Percentiles rank a stretch among this genome's conserved stretches.
These are phyloP conservation scores for Horisme vitalbata DNA, from an alignment of 2,888 invertebrate species.

Conservation along the genomic window DNA sequence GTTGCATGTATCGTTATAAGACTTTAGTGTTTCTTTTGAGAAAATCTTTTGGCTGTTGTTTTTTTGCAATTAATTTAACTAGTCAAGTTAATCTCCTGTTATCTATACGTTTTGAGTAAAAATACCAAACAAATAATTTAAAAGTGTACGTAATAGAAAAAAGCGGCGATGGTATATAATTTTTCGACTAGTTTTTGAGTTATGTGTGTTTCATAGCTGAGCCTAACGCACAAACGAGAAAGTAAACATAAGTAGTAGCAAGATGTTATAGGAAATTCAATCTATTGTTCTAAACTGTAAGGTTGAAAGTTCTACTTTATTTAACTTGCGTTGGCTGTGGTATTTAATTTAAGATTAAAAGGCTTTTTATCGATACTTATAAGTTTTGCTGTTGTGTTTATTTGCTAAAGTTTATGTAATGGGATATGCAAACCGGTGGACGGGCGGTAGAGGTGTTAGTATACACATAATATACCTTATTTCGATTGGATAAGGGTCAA, in stretches of 20 bases:
- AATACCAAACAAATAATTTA: slow-evolving; percentile 3
- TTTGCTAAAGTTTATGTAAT: background rate
- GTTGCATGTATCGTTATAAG: too few species aligned
- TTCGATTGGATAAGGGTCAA: too few species aligned
- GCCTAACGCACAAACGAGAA: slow-evolving; percentile 1
- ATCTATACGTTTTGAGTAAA: slow-evolving; percentile 2
- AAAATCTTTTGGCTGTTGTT: slow-evolving; percentile 9
- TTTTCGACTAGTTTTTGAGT: background rate
- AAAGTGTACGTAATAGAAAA: too few species aligned
- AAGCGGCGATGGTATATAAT: background rate
- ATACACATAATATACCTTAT: background rate
- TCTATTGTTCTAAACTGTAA: background rate
- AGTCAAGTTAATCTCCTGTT: slow-evolving; percentile 14
- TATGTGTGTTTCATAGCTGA: too few species aligned
- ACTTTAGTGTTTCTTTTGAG: background rate
- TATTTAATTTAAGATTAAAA: slow-evolving; percentile 2
- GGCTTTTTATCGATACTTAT: slow-evolving; percentile 4
- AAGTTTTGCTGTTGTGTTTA: slow-evolving; percentile 2
- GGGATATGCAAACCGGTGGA: too few species aligned
- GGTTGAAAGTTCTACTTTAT: background rate
- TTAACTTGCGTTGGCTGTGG: slow-evolving; percentile 12
- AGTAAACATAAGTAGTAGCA: background rate
- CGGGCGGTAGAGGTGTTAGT: too few species aligned
- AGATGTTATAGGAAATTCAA: background rate
- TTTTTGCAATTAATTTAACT: slow-evolving; percentile 16